phyloP scores from a whole-genome alignment of 2,888 invertebrate species.

The Calephelis perditalis region DNA sequence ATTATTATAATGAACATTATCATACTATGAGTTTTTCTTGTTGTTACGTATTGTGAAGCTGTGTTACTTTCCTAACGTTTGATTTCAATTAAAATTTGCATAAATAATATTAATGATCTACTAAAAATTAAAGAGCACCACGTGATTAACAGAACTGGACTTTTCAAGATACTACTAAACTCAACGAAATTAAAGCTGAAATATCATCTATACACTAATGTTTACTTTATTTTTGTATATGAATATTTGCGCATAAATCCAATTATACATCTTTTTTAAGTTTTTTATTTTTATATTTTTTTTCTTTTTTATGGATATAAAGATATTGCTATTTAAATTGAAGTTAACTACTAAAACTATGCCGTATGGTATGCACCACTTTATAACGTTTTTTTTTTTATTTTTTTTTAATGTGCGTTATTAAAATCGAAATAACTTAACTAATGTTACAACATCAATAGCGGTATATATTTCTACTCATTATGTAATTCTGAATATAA shows the following conservation, averaged over 20 bases:
- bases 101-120: not conserved
- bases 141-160: not conserved
- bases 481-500: slow-evolving; percentile 29
- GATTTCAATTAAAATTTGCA: no score
- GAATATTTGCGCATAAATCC: slow-evolving; percentile 13
- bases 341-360: slow-evolving; percentile 5
- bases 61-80: no score
- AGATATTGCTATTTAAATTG: slow-evolving; percentile 8
- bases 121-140: slow-evolving; percentile 3
- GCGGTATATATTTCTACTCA: slow-evolving; percentile 42
- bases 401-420: slow-evolving; percentile 56
- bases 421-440: slow-evolving; percentile 45
- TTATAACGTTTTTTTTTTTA: slow-evolving; percentile 42
- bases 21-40: no score
- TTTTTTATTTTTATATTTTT: slow-evolving; percentile 26
- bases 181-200: not conserved
- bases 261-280: slow-evolving; percentile 17
- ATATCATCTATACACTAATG: not conserved
- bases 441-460: slow-evolving; percentile 48
- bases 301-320: slow-evolving; percentile 8
- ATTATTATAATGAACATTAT: no score
- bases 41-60: no score
- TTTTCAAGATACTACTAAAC: not conserved
- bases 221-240: slow-evolving; percentile 5
- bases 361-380: slow-evolving; percentile 4